Conservation (phyloP, 2,797 vertebrate species). For the Rhodeus uyekii region DNA sequence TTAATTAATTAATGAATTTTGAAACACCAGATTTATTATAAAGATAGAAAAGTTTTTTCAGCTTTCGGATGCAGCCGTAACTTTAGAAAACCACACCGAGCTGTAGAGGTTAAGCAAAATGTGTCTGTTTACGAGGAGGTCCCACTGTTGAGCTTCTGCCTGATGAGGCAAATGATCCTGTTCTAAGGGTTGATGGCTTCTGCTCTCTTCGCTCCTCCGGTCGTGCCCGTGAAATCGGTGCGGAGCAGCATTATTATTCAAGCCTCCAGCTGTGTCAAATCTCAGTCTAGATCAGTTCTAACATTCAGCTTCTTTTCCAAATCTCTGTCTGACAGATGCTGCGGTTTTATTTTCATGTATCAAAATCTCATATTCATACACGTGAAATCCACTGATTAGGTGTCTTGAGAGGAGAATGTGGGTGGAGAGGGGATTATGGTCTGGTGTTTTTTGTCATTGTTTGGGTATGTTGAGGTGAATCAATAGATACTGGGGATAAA, state of each 20-base stretch:
- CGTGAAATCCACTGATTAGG: conserved; percentile 23
- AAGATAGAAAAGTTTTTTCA: not conserved
- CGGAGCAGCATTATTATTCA: conserved; percentile 53
- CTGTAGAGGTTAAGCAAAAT: conserved; percentile 54
- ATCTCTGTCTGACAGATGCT: conserved; percentile 35
- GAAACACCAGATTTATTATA: not conserved
- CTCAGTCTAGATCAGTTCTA: conserved; percentile 24
- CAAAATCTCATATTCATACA: conserved; percentile 21
- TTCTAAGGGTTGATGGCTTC: conserved; percentile 71
- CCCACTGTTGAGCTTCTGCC: conserved; percentile 61
- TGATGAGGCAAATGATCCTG: conserved; percentile 73
- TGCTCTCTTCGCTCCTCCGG: conserved; percentile 65
- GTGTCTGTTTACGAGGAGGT: conserved; percentile 67
- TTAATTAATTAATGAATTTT: not conserved
- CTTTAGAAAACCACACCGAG: conserved; percentile 2
- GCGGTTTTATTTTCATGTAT: conserved; percentile 26
- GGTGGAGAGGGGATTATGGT: conserved; percentile 8
- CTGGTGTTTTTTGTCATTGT: conserved; percentile 15
- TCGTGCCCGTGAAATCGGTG: conserved; percentile 16
- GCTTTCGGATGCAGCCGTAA: not conserved
- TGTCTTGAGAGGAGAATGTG: conserved; percentile 25
- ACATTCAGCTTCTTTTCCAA: conserved; percentile 24
- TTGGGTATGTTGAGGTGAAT: not conserved
- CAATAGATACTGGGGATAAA: not conserved
- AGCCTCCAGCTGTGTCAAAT: conserved; percentile 49